Conservation (phyloP, 2,888 invertebrate genomes). For the Leptopterna dolabrata region DNA sequence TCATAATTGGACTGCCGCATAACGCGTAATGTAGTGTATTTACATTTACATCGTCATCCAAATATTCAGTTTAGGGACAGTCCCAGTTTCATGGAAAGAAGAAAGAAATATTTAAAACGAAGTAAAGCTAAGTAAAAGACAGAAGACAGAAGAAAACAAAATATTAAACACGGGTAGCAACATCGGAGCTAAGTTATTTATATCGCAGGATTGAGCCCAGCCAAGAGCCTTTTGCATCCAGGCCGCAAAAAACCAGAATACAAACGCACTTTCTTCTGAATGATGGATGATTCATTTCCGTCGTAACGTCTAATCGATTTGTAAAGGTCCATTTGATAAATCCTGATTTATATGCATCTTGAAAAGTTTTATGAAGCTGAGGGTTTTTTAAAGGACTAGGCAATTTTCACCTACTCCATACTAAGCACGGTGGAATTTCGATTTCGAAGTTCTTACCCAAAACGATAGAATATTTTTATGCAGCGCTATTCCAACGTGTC, state of each 20-base stretch:
- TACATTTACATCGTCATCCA: too few relatives aligned
- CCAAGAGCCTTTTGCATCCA: not conserved
- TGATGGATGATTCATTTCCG: not conserved
- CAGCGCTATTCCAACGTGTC: too few relatives aligned
- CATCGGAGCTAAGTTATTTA: not conserved
- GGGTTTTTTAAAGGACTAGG: not conserved
- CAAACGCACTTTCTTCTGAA: not conserved
- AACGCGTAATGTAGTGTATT: too few relatives aligned
- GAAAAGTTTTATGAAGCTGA: not conserved
- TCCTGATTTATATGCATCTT: not conserved
- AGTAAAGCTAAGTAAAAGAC: too few relatives aligned
- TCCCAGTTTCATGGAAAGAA: too few relatives aligned
- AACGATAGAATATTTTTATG: too few relatives aligned
- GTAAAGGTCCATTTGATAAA: not conserved
- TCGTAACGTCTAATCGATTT: not conserved
- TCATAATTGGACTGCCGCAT: too few relatives aligned
- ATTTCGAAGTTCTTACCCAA: too few relatives aligned
- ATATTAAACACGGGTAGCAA: not conserved
- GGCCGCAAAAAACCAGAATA: not conserved
- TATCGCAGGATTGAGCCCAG: not conserved
- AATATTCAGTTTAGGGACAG: too few relatives aligned
- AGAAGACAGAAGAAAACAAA: not conserved
- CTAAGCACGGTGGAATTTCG: too few relatives aligned
- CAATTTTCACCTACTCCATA: too few relatives aligned
- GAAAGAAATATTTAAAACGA: too few relatives aligned